A percentile compares a stretch with the other conserved stretches of the same genome.
These are phyloP conservation scores for Mus musculus DNA, from an alignment of 2,113 vertebrate species.

Conservation along the genomic window GRCm39 chr10:27423001-27423500, in stretches of 20 bases:
- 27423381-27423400: background rate
- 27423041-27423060: background rate
- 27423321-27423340: background rate
- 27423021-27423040: background rate
- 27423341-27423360: background rate
- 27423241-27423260: slow-evolving; percentile 44
- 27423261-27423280: background rate
- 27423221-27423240: background rate
- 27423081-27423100: background rate
- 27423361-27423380: background rate
- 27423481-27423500: background rate
- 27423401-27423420: background rate
- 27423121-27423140: background rate
- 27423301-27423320: background rate
- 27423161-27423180: background rate
- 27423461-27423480: background rate
- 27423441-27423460: background rate
- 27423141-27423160: background rate
- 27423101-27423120: background rate
- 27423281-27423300: background rate
- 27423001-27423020: background rate
- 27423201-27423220: background rate
- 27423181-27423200: background rate
- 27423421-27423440: background rate
- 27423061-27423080: background rate